These are phyloP conservation scores for Drosophila maculinotata DNA, from an alignment of 2,888 invertebrate genomes.

Conservation along the genomic window DNA sequence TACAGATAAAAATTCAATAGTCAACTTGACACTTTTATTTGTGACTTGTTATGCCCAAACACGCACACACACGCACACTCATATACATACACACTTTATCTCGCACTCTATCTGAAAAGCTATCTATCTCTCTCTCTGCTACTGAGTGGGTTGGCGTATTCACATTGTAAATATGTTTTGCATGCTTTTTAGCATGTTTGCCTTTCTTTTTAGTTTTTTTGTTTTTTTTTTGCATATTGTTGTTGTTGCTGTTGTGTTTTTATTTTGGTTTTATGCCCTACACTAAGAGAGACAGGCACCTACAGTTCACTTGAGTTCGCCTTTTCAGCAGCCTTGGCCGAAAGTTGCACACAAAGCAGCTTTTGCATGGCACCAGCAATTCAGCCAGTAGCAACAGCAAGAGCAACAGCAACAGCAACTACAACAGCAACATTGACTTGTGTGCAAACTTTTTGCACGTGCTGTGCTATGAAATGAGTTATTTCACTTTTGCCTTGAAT, in stretches of 20 bases:
- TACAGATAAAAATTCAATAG: constrained; percentile 79
- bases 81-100: constrained; percentile 5
- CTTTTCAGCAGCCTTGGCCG: constrained; percentile 51
- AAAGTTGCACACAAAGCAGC: constrained; percentile 64
- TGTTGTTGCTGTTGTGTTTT: constrained; percentile 1
- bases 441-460: constrained; percentile 58
- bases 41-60: constrained; percentile 63
- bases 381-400: constrained; percentile 6
- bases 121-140: constrained; percentile 19
- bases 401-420: constrained; percentile 13
- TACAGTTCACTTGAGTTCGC: constrained; percentile 48
- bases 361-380: constrained; percentile 34
- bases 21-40: constrained; percentile 80
- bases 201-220: constrained; percentile 28
- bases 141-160: constrained; percentile 27
- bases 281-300: constrained; percentile 39
- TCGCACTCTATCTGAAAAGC: constrained; percentile 16
- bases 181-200: constrained; percentile 54
- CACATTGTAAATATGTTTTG: constrained; percentile 56
- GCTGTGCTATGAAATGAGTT: constrained; percentile 73
- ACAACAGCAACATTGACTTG: constrained; percentile 15
- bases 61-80: constrained; percentile 17
- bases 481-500: constrained; percentile 51
- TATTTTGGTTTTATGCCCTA: constrained; percentile 8
- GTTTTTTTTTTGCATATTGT: constrained; percentile 16